phyloP scores from a whole-genome alignment of 30 jellyfish, hydroid and myxozoan species.

The Hydractinia symbiolongicarpus region DNA sequence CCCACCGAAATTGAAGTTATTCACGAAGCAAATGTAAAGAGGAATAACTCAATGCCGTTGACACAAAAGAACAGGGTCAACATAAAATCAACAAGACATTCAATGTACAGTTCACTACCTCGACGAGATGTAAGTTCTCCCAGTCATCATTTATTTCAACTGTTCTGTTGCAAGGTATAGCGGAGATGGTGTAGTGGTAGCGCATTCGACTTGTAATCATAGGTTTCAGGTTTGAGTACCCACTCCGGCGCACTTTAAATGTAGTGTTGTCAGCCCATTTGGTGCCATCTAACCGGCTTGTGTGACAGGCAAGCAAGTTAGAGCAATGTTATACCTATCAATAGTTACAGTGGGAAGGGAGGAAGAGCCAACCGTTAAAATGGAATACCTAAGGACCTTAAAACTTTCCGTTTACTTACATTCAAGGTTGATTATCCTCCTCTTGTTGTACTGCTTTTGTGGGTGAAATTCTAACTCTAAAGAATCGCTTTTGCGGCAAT shows the following conservation, averaged over 20 bases:
- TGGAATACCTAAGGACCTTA: neutral
- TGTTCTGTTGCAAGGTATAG: no score
- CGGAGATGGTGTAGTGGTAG: no score
- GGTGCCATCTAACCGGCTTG: no score
- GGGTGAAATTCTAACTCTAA: neutral
- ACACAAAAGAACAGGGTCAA: neutral
- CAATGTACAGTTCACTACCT: constrained; percentile 11
- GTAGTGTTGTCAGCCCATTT: no score
- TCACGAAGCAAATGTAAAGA: constrained; percentile 7
- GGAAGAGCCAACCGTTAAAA: no score
- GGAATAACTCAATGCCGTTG: constrained; percentile 25
- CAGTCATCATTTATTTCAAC: no score
- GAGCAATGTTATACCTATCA: no score
- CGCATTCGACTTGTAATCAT: no score
- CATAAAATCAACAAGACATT: neutral
- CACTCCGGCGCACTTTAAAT: no score
- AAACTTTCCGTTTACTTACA: neutral
- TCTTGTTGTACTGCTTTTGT: neutral
- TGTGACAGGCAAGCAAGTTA: no score
- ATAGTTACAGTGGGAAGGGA: no score
- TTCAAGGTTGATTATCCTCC: neutral
- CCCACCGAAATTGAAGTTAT: neutral
- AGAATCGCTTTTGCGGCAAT: neutral
- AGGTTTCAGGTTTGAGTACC: no score
- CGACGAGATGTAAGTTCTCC: neutral